Evolutionary conservation across 2,888 invertebrate genomes (phyloP), one percentile per base, ranked within the genome.

Genomic region (Stenchaetothrips biformis): DNA sequence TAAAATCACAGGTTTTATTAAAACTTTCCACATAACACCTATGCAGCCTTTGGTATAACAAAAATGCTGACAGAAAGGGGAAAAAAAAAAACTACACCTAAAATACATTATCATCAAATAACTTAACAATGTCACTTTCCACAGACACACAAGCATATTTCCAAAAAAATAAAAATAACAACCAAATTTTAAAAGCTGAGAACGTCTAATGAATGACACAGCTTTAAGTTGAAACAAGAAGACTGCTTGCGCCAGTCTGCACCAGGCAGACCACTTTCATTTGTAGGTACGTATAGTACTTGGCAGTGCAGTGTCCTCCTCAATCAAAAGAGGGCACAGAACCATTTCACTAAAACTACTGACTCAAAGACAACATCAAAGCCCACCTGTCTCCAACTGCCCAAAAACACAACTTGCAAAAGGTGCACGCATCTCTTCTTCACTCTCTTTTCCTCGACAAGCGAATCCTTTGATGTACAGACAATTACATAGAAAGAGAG

Each of bases 11-110:
- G 67, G 67, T 74, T 74, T 74, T 13, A 59, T 74, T 74, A 11
- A 74, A 21, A 74, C 67, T 74, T 74, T 74, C 67, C 67, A 74
- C 67, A 74, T 21, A 67, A 74, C 25, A 74, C 67, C 67, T 74
- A 74, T 74, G 67, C 67, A 74, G 67, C 67, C 67, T 74, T 74
- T 74, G 67, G 67, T 74, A 74, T 74, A 74, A 74, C 67, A 74
- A 74, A 74, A 25, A 74, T 74, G 67, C 67, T 74, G 67, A 74
- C 25, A 74, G 67, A 74, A 21, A 74, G 4, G 25, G 11, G 67
- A 21, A 74, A 74, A 21, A 74, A 74, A 37, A 37, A 37, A 37
- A 37, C 67, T 74, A 74, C 25, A 25, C 25, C 67, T 74, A 74
- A 25, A n/a, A 21, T 25, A 74, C 25, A 74, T 25, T 74, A 74